Evolutionary conservation across 2,113 vertebrate genomes (phyloP).

Genomic region (Nibea coibor): DNA sequence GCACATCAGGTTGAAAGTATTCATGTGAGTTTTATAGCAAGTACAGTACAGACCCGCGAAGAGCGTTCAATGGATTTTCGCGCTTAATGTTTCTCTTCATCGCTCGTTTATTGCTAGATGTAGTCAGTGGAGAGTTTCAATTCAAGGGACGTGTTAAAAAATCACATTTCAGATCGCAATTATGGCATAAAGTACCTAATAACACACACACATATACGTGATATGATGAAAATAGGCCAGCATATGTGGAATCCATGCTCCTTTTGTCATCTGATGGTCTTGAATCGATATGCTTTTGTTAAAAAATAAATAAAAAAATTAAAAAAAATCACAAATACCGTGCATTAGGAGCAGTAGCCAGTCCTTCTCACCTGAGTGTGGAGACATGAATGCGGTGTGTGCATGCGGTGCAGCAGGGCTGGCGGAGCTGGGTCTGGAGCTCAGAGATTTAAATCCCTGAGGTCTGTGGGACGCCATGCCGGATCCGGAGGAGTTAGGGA

Average conservation of each 20-base stretch:
- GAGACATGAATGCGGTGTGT: conserved; percentile 78
- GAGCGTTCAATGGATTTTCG: background rate
- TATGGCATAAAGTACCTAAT: background rate
- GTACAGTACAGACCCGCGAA: background rate
- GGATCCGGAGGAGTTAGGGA: conserved; percentile 75
- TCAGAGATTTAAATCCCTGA: conserved; percentile 78
- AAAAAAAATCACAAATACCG: no score
- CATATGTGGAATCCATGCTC: background rate
- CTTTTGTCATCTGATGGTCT: background rate
- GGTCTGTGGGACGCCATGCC: conserved; percentile 76
- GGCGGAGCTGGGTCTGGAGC: conserved; percentile 76
- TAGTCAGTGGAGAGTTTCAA: background rate
- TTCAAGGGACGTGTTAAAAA: background rate
- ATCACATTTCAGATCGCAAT: background rate
- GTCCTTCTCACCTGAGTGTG: conserved; percentile 76
- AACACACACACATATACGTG: background rate
- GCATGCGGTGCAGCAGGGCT: conserved; percentile 56
- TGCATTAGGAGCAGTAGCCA: background rate
- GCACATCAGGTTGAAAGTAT: conserved; percentile 42
- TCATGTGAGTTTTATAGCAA: conserved; percentile 28
- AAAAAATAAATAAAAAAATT: no score
- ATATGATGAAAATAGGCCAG: background rate
- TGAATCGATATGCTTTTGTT: background rate
- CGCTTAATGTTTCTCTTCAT: background rate
- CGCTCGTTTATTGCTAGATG: background rate